Evolutionary conservation across 1,140 invertebrate species (phyloP), one percentile per base, ranked within the genome.

Genomic region (Campoletis sonorensis): DNA sequence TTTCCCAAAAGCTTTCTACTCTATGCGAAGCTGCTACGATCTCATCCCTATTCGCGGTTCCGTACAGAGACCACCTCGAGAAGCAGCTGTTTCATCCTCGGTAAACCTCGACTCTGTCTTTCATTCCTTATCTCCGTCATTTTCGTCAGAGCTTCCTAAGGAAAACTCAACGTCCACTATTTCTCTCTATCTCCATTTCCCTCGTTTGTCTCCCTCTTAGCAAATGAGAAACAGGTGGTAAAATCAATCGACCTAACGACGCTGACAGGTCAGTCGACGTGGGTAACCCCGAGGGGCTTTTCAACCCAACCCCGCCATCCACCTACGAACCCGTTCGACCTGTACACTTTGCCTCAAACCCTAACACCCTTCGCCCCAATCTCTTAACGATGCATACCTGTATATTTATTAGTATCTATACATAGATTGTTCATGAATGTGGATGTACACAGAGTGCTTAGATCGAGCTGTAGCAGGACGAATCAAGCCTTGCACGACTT

Each of bases 181-280:
- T 21, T 64, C 61, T 26, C 61, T 26, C 23, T 64, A 16, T 64
- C 61, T 64, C 21, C 8, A n/a, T 58, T 23, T 58, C 8, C 13
- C 16, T n/a, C 54, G 54, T n/a, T 58, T 7, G 54, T 58, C 21
- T 58, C 54, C 21, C 54, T 58, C 18, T 58, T 58, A 23, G 61
- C 61, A 64, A 64, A 64, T 23, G 61, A 49, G 45, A 51, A 70
- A 73, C 51, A 73, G 61, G 78, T 86, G 87, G 85, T 87, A 90
- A 91, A 91, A 91, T 91, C 89, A 90, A 91, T 91, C 90, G 89
- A 88, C 87, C 86, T 87, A 88, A 87, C 87, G 85, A 85, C 83
- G 75, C 87, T 86, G 68, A 86, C 81, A 83, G 88, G 86, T 87
- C 88, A 87, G 79, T 85, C 70, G 70, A 79, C 58, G 51, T 21